Conservation (phyloP, 2,888 invertebrate genomes). For the Anthophora plumipes region DNA sequence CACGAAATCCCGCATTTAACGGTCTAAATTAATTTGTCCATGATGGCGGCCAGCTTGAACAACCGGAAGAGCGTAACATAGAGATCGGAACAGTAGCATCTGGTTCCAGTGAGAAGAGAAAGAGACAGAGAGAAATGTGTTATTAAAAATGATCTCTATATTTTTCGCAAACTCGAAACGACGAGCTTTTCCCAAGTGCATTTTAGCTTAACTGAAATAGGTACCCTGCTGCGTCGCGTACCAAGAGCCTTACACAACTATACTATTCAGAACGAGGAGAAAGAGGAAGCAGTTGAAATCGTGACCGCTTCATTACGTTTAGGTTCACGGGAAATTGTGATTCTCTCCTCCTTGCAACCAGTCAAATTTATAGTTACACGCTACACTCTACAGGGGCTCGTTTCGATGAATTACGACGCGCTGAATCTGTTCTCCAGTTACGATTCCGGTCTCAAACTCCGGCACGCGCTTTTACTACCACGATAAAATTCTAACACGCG, state of each 20-base stretch:
- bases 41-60: neutral
- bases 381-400: slow-evolving; percentile 3
- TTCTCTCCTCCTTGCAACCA: neutral
- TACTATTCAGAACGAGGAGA: neutral
- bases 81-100: neutral
- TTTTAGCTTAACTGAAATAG: slow-evolving; percentile 24
- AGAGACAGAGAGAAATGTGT: neutral
- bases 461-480: slow-evolving; percentile 31
- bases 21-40: neutral
- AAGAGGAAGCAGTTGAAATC: slow-evolving; percentile 10
- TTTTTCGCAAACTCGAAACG: slow-evolving; percentile 2
- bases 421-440: slow-evolving; percentile 18
- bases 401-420: slow-evolving; percentile 46
- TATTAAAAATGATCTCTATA: slow-evolving; percentile 22
- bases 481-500: slow-evolving; percentile 34
- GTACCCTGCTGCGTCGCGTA: neutral
- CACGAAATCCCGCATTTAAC: neutral
- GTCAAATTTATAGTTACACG: slow-evolving; percentile 31
- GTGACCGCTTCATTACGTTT: slow-evolving; percentile 33
- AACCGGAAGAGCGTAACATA: neutral
- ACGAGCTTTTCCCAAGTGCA: slow-evolving; percentile 14
- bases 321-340: neutral
- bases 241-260: neutral
- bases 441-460: slow-evolving; percentile 3
- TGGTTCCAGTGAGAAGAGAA: neutral